These are phyloP conservation scores for Rhegmatorhina hoffmannsi DNA, from an alignment of 2,113 vertebrate genomes.

Conservation along the genomic window DNA sequence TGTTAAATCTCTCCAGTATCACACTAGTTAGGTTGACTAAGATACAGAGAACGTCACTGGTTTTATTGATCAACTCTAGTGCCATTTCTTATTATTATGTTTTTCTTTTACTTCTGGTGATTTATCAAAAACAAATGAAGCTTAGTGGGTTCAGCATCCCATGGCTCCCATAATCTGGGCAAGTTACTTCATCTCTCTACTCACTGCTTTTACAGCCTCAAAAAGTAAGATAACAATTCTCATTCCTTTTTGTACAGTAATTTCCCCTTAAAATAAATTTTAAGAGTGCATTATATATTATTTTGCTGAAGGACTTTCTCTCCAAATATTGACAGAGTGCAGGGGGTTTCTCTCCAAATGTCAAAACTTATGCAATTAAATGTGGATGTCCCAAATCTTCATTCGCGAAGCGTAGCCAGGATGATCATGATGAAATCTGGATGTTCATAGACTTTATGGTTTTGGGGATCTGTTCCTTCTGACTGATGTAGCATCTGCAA, in stretches of 20 bases:
- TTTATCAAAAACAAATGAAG: background rate
- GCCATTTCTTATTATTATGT: background rate
- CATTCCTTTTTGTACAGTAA: background rate
- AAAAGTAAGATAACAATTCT: background rate
- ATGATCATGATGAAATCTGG: no score
- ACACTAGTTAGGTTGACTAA: background rate
- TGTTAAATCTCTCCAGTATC: background rate
- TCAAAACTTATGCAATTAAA: background rate
- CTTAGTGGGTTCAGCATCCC: background rate
- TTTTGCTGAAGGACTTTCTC: background rate
- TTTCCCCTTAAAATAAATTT: background rate
- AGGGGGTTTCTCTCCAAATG: background rate
- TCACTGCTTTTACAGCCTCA: background rate
- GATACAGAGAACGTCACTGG: background rate
- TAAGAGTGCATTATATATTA: accelerated
- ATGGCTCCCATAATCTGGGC: background rate
- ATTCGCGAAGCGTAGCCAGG: no score
- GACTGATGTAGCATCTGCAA: background rate
- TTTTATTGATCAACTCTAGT: background rate
- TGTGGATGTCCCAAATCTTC: background rate
- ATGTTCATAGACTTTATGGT: background rate
- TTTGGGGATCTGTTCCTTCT: background rate
- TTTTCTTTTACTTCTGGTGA: background rate
- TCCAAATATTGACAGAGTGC: background rate
- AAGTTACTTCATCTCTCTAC: background rate